These are phyloP conservation scores for Mythimna pallens DNA, from an alignment of 2,888 invertebrate genomes.

Conservation along the genomic window DNA sequence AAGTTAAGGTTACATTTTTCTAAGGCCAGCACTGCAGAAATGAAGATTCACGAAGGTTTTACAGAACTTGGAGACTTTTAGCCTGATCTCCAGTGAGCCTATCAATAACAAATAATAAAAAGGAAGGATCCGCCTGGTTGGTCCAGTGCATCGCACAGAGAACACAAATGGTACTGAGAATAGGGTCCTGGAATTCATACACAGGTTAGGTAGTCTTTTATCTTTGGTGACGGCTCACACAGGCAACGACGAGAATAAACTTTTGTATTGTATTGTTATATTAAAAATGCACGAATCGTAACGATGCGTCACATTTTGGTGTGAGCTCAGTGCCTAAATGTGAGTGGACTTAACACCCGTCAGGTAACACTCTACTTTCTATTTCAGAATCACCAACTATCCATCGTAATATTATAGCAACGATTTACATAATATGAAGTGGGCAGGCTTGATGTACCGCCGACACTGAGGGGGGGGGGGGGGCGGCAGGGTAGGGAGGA, in stretches of 20 bases:
- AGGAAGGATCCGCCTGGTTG: neutral
- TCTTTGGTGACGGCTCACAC: neutral
- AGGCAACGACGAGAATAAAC: too few relatives aligned
- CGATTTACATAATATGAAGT: conserved; percentile 19
- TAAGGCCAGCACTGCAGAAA: neutral
- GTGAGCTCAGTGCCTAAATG: too few relatives aligned
- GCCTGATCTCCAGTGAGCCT: neutral
- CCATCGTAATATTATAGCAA: neutral
- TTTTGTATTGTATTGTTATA: too few relatives aligned
- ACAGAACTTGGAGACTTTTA: neutral
- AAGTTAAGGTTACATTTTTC: neutral
- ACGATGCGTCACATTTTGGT: too few relatives aligned
- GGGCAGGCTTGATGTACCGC: conserved; percentile 9
- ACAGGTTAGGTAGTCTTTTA: too few relatives aligned
- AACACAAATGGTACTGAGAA: neutral
- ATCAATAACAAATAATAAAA: too few relatives aligned
- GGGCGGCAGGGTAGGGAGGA: too few relatives aligned
- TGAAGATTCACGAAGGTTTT: neutral
- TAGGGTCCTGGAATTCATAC: neutral
- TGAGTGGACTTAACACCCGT: neutral
- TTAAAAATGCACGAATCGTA: too few relatives aligned
- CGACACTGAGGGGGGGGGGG: conserved; percentile 3
- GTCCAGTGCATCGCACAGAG: neutral
- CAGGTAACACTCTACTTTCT: neutral
- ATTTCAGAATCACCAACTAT: conserved; percentile 2